Percentiles rank a stretch among this genome's conserved stretches.
These are phyloP conservation scores for Heliornis fulica DNA, from an alignment of 2,113 vertebrate species.

Conservation along the genomic window DNA sequence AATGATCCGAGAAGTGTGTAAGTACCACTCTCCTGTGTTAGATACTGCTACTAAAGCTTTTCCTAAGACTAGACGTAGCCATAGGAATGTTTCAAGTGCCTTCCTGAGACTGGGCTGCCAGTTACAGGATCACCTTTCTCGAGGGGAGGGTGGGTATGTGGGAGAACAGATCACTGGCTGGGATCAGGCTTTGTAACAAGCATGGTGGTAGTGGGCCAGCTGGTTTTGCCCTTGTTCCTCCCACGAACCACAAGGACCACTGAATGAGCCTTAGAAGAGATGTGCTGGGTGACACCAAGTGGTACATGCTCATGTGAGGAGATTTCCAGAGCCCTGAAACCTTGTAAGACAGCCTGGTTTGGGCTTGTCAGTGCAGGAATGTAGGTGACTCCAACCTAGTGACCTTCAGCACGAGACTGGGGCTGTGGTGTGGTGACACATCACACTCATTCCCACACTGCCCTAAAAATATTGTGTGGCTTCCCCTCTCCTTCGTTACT, in stretches of 20 bases:
- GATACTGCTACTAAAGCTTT: not conserved
- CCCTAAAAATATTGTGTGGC: not conserved
- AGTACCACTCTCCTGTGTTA: accelerated
- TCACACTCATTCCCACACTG: not conserved
- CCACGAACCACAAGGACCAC: not conserved
- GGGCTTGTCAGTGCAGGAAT: not conserved
- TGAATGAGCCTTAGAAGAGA: not conserved
- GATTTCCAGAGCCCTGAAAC: accelerated
- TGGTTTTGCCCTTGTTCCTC: accelerated
- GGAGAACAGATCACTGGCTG: accelerated
- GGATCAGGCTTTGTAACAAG: accelerated
- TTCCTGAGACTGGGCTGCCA: not conserved
- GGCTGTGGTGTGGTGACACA: not conserved
- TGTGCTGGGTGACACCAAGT: accelerated
- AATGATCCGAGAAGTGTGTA: too few species aligned
- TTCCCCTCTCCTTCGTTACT: not conserved
- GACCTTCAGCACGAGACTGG: not conserved
- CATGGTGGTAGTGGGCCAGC: accelerated
- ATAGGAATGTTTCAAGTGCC: constrained; percentile 13
- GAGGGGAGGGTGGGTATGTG: not conserved
- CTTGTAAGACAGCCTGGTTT: not conserved
- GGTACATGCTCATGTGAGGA: not conserved
- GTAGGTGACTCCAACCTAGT: not conserved
- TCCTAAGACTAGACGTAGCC: not conserved
- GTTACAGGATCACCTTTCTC: not conserved